Base-by-base conservation (phyloP, 1,140 invertebrate species). In the Alviniconcha marisindica region DNA sequence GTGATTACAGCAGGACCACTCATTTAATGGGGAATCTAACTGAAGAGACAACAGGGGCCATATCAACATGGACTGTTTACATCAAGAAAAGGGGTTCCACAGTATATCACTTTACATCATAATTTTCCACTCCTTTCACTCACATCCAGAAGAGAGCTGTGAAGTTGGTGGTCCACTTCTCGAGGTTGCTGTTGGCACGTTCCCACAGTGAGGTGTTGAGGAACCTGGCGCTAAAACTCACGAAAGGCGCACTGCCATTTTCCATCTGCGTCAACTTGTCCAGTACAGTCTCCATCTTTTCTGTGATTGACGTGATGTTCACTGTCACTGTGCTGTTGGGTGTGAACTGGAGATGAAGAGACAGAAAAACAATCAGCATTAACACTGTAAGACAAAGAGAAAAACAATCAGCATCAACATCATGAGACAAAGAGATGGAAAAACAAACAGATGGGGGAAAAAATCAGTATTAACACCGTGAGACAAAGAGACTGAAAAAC, bases 121-220 rank as follows among this genome's bases (percentile, higher is more conserved):
- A n/a, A n/a, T n/a, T n/a, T n/a, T n/a, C n/a, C n/a, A n/a, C 21
- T 15, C 14, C 0, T 2, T 31, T 14, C 28, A 85, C 84, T 82
- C 33, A 83, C 84, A 77, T 76, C 77, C 78, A 66, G 4, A 83
- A 71, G 31, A 71, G 33, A 7, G 36, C 36, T 2, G 33, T 40
- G 36, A 36, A 33, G 56, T 73, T 33, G 33, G 31, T 21, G 81
- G 77, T 18, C 82, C 84, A 80, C 2, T 51, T 51, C 79, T 83
- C 60, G 28, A 85, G 42, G n/a, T 77, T 40, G 21, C 48, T 36
- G 40, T 51, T 77, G 10, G 81, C 69, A 10, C 73, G 48, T 24
- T 71, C 66, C 84, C 84, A 85, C 36, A 79, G 66, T 21, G 66
- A 38, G 51, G 73, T 42, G 40, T 85, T 81, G 3, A 85, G 54